Evolutionary conservation across 2,888 invertebrate genomes (phyloP), one percentile per base, ranked within the genome.

Genomic region (Agrenia bidenticulata): DNA sequence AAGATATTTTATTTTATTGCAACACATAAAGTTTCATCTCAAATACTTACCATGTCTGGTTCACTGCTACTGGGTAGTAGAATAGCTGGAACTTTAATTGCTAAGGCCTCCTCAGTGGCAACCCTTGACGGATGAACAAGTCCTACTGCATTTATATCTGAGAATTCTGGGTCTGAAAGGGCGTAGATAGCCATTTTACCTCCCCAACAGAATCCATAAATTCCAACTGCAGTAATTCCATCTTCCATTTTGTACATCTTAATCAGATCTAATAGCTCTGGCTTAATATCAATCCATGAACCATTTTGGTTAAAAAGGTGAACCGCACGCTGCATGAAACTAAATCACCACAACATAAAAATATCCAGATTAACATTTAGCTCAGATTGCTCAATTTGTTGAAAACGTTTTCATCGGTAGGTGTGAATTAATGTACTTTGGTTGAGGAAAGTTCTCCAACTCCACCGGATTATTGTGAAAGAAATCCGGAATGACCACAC

Each of bases 141-240:
- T 0, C 69, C 73, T 13, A 64, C 64, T 13, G 66, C 70, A 59
- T 70, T 67, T 21, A 74, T 67, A 11, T 56, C 49, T 17, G n/a
- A 21, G 17, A 64, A 62, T 32, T 55, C 56, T 2, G 50, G 42
- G 23, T 70, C 67, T 0, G 67, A 45, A 17, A 63, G 63, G 0
- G 73, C 72, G 32, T 64, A 67, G 2, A 70, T 45, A 4, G 68
- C 65, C 54, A 74, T 67, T 55, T 74, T 69, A n/a, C 69, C 75
- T 37, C 75, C 75, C 72, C 72, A 75, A 45, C 73, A 75, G 19
- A 73, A 73, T 42, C 72, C 72, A 51, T 72, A 70, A 51, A 75
- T 65, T 1, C 73, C 75, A 55, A 73, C 68, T 0, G 62, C 50
- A 17, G 27, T 61, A 11, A 69, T 63, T 15, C 67, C 68, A 19